Base-by-base conservation (phyloP, 2,113 vertebrate genomes). In the Lepus europaeus region DNA sequence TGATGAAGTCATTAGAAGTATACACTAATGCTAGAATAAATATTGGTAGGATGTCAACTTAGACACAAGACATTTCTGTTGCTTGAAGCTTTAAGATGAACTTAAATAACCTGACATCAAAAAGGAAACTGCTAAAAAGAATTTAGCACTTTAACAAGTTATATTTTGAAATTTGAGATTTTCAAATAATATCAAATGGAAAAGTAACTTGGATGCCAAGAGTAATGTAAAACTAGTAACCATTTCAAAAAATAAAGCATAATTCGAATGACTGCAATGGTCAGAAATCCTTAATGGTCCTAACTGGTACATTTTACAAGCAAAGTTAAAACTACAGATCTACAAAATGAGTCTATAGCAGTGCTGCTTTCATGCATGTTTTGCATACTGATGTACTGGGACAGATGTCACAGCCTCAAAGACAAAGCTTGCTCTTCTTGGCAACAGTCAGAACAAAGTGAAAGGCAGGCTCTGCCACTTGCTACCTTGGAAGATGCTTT, bases 151-250 rank as follows among this genome's bases (percentile, higher is more conserved):
- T 94, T 10, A 39, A n/a, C 12, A 39, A 3, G 33, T 33, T 89
- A 45, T 53, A 45, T 61, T 89, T 85, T 74, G 88, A 82, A 69
- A 20, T 68, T 87, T 53, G 14, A 80, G 2, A 31, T 45, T 80
- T 94, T 61, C 39, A 89, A 31, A 77, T 64, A 64, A 72, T 63
- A 66, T 31, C 33, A 96, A 87, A 56, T 16, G 51, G 63, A 95
- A 61, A 76, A 73, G 23, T 81, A 64, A 94, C 56, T 25, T 87
- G 20, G 6, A 84, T 73, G 17, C 8, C 61, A 39, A 94, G 76
- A 14, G 5, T 66, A 27, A 81, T 81, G 1, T 63, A 91, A 96
- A 86, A 13, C 16, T 91, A 23, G 23, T 31, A 14, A 3, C 64
- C 31, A 45, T 1, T 83, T 61, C 31, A 79, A 68, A 56, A 39